phyloP scores from a whole-genome alignment of 2,888 invertebrate genomes.

The Hirtodrosophila histrioides region DNA sequence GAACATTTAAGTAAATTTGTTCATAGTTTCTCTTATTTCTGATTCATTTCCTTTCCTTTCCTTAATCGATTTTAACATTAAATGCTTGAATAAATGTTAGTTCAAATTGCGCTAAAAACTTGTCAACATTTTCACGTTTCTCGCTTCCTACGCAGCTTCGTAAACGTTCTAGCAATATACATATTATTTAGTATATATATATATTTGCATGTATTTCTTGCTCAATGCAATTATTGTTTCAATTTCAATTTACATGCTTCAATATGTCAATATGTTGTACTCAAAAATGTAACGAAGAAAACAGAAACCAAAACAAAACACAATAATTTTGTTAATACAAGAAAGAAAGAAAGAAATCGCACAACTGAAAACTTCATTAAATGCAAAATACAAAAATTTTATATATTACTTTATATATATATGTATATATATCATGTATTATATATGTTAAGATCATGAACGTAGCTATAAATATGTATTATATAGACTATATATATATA shows the following conservation, averaged over 20 bases:
- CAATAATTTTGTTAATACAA: slow-evolving; percentile 20
- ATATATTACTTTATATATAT: slow-evolving; percentile 32
- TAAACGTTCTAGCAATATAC: slow-evolving; percentile 25
- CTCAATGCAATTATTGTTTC: slow-evolving; percentile 15
- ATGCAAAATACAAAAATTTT: slow-evolving; percentile 49
- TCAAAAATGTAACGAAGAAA: slow-evolving; percentile 11
- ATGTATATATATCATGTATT: slow-evolving; percentile 18
- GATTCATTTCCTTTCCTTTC: neutral
- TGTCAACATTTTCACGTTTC: slow-evolving; percentile 8
- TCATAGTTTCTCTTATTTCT: slow-evolving; percentile 4
- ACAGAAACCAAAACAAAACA: slow-evolving; percentile 15
- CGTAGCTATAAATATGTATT: slow-evolving; percentile 35
- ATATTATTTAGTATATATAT: slow-evolving; percentile 7
- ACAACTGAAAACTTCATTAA: slow-evolving; percentile 52
- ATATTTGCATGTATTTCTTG: slow-evolving; percentile 7
- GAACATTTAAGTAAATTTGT: slow-evolving; percentile 17
- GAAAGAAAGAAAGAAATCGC: slow-evolving; percentile 17
- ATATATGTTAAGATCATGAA: slow-evolving; percentile 45
- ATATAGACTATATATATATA: slow-evolving; percentile 29
- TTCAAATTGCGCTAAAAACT: slow-evolving; percentile 51
- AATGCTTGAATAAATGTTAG: slow-evolving; percentile 45
- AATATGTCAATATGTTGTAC: neutral
- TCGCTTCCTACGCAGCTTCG: slow-evolving; percentile 19
- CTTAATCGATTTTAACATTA: slow-evolving; percentile 37
- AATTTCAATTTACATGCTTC: slow-evolving; percentile 39